phyloP scores from a whole-genome alignment of 2,888 invertebrate species.

The Nomada hirtipes region DNA sequence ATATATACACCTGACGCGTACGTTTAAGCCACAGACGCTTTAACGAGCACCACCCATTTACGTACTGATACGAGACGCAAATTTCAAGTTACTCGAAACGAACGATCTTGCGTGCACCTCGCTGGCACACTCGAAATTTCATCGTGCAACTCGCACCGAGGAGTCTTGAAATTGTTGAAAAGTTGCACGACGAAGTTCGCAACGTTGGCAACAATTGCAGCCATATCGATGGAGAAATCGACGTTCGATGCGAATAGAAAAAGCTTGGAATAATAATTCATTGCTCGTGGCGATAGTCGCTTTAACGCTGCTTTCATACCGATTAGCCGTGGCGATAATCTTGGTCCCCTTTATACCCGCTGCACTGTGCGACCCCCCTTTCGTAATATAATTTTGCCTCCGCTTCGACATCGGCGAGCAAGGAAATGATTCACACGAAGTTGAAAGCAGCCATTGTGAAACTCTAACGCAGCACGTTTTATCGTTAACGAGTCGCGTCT shows the following conservation, averaged over 20 bases:
- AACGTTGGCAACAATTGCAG: conserved; percentile 49
- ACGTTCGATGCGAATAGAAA: conserved; percentile 10
- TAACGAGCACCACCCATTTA: conserved; percentile 10
- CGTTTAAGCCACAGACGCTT: conserved; percentile 24
- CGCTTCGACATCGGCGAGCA: not conserved
- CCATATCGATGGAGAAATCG: conserved; percentile 26
- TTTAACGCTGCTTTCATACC: conserved; percentile 41
- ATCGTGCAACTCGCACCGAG: conserved; percentile 3
- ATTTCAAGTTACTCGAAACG: conserved; percentile 20
- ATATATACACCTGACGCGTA: conserved; percentile 21
- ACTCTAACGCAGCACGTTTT: conserved; percentile 4
- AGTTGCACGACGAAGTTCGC: conserved; percentile 17
- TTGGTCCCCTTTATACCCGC: conserved; percentile 1
- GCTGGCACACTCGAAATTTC: conserved; percentile 25
- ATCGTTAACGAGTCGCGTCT: not conserved
- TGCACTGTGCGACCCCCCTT: not conserved
- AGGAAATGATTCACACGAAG: not conserved
- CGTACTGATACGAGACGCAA: conserved; percentile 19
- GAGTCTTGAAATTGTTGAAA: not conserved
- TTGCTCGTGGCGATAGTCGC: conserved; percentile 19
- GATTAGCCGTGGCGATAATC: conserved; percentile 29
- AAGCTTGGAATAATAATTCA: conserved; percentile 5
- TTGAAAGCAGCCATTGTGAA: not conserved
- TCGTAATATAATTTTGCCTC: conserved; percentile 1
- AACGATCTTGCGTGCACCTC: conserved; percentile 23